Evolutionary conservation across 2,888 invertebrate species (phyloP), one percentile per base, ranked within the genome.

Genomic region (Stenodera caucasica): DNA sequence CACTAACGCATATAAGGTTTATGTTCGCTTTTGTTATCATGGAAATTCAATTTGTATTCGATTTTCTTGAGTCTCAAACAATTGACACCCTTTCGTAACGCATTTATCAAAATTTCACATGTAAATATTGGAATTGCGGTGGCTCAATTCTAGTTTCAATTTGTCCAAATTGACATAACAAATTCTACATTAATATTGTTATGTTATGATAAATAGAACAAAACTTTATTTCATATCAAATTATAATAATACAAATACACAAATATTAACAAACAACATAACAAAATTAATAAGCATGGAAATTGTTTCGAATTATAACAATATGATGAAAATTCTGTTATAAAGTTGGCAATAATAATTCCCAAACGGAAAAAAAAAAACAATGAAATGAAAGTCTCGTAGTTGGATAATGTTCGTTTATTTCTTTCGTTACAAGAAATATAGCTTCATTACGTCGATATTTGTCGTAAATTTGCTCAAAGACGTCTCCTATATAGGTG

Each of bases 11-110:
- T 18, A 45, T 45, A n/a, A 14, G 21, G 45, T 21, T 18, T 40
- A 40, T 40, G 18, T 9, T 18, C 40, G 8, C 9, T 11, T 18
- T 18, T 5, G 45, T 45, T 45, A 2, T 45, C 45, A 45, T 45
- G 45, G 45, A 45, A 45, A 45, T 45, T 45, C 45, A 45, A 45
- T 45, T 45, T 45, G 11, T 21, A 18, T 45, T 45, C 45, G 9
- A 45, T 45, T 45, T 45, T 45, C 45, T 45, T 21, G 45, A 21
- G 45, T 45, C 45, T 45, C 21, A 21, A 18, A 45, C 45, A 21
- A 45, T 45, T 45, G 21, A 45, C 45, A 45, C 37, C 37, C 15
- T 15, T 37, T 37, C n/a, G 37, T 37, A 37, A 15, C 11, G 45
- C 45, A 45, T 45, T 21, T 45, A 45, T 45, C 45, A 45, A 45